Conservation (phyloP, 2,113 vertebrate species). For the Trogon surrucura region DNA sequence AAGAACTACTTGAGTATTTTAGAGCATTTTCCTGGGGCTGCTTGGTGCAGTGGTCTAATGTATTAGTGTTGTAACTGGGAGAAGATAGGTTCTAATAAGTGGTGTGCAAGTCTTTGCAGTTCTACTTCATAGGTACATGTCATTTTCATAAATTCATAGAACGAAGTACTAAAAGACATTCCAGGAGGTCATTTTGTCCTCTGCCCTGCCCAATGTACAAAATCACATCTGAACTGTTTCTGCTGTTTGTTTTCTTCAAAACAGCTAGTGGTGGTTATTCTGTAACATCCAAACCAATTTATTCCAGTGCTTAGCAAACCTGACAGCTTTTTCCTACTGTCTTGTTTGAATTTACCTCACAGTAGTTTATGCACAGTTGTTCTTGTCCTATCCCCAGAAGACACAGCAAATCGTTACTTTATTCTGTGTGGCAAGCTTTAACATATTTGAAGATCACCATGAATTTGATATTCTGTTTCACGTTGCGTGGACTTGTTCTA, state of each 20-base stretch:
- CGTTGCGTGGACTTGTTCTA: not conserved
- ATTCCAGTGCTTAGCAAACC: not conserved
- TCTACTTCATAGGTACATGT: not conserved
- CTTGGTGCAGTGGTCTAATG: not conserved
- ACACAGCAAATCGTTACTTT: not conserved
- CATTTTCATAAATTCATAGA: not conserved
- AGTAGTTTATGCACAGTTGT: not conserved
- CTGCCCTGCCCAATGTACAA: not conserved
- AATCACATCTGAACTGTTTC: not conserved
- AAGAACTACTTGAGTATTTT: not conserved
- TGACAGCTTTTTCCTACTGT: not conserved
- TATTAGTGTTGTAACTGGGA: not conserved
- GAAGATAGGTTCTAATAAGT: not conserved
- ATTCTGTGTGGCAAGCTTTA: not conserved
- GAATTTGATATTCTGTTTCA: not conserved
- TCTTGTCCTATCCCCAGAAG: not conserved
- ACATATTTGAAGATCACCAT: not conserved
- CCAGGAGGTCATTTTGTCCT: not conserved
- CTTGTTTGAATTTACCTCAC: not conserved
- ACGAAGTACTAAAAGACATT: not conserved
- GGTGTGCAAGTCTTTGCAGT: not conserved
- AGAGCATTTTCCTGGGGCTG: not conserved
- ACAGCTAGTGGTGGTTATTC: not conserved
- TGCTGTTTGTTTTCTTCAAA: not conserved
- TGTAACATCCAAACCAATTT: not conserved